These are phyloP conservation scores for Druceiella hillmani DNA, from an alignment of 2,888 invertebrate species.

Conservation along the genomic window DNA sequence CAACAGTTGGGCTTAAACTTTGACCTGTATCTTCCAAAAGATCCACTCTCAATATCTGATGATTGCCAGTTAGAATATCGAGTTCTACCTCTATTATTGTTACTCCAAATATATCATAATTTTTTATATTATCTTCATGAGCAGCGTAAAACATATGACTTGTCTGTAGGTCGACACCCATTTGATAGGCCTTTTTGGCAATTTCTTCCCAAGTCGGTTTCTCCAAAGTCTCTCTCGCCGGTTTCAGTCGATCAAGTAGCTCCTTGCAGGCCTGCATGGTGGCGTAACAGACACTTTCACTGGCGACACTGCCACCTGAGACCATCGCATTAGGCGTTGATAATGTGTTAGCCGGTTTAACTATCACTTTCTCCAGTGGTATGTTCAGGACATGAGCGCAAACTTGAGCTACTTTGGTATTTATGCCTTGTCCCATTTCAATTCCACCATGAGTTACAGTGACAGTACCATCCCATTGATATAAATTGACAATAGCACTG, in stretches of 20 bases:
- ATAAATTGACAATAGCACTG: conserved; percentile 58
- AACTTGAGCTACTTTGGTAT: conserved; percentile 65
- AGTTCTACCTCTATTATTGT: conserved; percentile 61
- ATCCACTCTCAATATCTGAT: conserved; percentile 54
- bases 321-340: conserved; percentile 60
- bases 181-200: conserved; percentile 42
- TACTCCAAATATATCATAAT: conserved; percentile 56
- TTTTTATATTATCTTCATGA: conserved; percentile 32
- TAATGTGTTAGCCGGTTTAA: conserved; percentile 61
- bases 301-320: conserved; percentile 67
- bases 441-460: conserved; percentile 62
- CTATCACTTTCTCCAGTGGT: conserved; percentile 49
- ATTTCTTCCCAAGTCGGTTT: conserved; percentile 49
- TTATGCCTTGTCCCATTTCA: conserved; percentile 70
- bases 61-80: conserved; percentile 65
- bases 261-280: conserved; percentile 49
- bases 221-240: conserved; percentile 34
- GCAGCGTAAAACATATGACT: conserved; percentile 43
- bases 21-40: conserved; percentile 62
- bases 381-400: conserved; percentile 63
- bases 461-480: conserved; percentile 62
- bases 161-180: conserved; percentile 51
- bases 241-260: conserved; percentile 40
- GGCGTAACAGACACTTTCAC: conserved; percentile 62
- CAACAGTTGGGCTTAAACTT: conserved; percentile 61